Evolutionary conservation across 2,888 invertebrate species (phyloP), one percentile per base, ranked within the genome.

Genomic region (Luperina testacea): DNA sequence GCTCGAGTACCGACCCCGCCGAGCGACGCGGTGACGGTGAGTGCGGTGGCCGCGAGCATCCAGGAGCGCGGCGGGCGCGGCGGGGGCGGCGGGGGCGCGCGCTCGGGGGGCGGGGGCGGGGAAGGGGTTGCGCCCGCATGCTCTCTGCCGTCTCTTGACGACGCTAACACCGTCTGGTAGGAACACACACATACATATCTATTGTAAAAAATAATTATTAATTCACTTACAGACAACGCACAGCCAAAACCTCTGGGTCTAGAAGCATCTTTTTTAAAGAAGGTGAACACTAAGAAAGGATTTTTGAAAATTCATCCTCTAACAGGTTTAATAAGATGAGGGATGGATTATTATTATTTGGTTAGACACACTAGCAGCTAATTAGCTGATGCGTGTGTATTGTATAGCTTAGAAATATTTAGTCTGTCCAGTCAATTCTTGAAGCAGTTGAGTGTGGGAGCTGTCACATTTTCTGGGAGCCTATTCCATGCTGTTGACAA

Each of bases 1-100:
- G 59, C 11, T 38, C 17, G 32, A 11, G 32, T 38, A 83, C 91
- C 81, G 1, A 96, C 97, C 84, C 95, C 96, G 74, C 95, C 95
- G 53, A 96, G 87, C 17, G 96, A 94, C 32, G 94, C 95, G 2
- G 95, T 94, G 80, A 95, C 87, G 27, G 96, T 94, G 74, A 95
- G 77, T 2, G 95, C 93, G 64, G 95, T 91, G 76, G 95, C 95
- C n/a, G 94, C 92, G 20, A 92, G 88, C 51, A 92, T 75, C 94
- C 94, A 94, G 27, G 91, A 85, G 86, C 92, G 93, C 27, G 92
- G 92, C 75, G 92, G 86, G 1, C 84, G 88, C 6, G 87, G 68
- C 76, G 75, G 63, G 70, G 75, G 71, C 72, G 45, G 94, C 91
- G 42, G 32, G 90, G 87, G 84, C 92, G 93, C 20, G 91, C 92